Conservation (phyloP, 2,888 invertebrate species). For the Hydrotaea cyrtoneurina region DNA sequence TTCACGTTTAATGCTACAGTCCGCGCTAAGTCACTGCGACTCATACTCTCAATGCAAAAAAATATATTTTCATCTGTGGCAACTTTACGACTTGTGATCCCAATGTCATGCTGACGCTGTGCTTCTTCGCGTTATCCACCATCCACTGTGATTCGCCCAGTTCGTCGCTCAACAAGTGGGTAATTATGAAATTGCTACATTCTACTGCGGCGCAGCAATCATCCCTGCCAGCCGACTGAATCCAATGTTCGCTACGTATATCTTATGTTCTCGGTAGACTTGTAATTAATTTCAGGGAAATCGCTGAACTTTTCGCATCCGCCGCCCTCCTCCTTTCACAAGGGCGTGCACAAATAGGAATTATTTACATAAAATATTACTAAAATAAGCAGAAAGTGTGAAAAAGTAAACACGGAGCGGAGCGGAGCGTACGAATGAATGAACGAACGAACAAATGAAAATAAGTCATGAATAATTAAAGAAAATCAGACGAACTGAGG, state of each 20-base stretch:
- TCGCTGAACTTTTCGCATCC: neutral
- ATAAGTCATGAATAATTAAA: slow-evolving; percentile 10
- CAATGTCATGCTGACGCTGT: neutral
- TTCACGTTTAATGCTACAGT: neutral
- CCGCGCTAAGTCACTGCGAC: neutral
- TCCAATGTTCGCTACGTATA: neutral
- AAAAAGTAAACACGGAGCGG: neutral
- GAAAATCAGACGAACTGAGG: neutral
- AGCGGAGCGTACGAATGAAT: neutral
- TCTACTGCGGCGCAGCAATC: neutral
- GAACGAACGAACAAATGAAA: neutral
- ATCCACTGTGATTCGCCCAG: neutral
- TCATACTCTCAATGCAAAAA: neutral
- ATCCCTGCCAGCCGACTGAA: neutral
- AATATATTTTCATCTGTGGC: neutral
- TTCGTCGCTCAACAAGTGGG: slow-evolving; percentile 22
- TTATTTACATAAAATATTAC: slow-evolving; percentile 26
- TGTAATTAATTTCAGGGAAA: neutral
- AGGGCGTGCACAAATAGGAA: neutral
- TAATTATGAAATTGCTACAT: slow-evolving; percentile 35
- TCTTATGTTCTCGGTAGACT: neutral
- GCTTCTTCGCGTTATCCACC: neutral
- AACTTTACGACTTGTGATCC: neutral
- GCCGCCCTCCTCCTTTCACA: neutral
- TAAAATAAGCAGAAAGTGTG: slow-evolving; percentile 5